Evolutionary conservation across 1,140 invertebrate species (phyloP), one percentile per base, ranked within the genome.

Genomic region (Mactra quadrangularis): DNA sequence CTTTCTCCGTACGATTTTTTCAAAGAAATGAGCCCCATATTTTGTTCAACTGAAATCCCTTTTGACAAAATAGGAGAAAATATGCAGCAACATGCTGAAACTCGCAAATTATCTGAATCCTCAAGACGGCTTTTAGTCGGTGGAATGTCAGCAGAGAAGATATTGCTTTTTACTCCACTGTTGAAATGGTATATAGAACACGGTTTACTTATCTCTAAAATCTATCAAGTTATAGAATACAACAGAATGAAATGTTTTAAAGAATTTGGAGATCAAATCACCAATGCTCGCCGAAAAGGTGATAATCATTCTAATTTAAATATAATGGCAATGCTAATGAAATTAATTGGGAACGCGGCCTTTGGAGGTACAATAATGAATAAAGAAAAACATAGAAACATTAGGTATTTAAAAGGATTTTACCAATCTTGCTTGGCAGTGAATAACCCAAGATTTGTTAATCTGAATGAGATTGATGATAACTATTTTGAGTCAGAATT

Each of bases 261-360:
- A n/a, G n/a, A n/a, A n/a, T n/a, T n/a, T 57, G 82, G 25, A 11
- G 17, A 62, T 9, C 0, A 55, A 35, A 77, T 86, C 1, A 76
- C 45, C n/a, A n/a, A 82, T 6, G 83, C 70, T 1, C 29, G 85
- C 13, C 35, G 85, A n/a, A 15, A 47, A 27, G 82, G 82, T 9
- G 85, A 85, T 47, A 25, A 15, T n/a, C 25, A 85, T 38, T 13
- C 35, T 11, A 27, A 31, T 13, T 38, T 70, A 2, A 35, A 62
- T 15, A 77, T 86, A 60, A 41, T 86, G 15, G 84, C 81, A 3
- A 77, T 84, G 9, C 64, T 59, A 19, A 71, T 83, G 27, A 86
- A 83, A 59, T 15, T 78, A 11, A 64, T 86, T 9, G 85, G 82
- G 0, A 86, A 86, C 38, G 47, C 59, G 1, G 64, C 52, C 4